Percentiles rank a stretch among this genome's conserved stretches.
Conservation (phyloP, 2,797 vertebrate genomes). For the Acrossocheilus wenchowensis region DNA sequence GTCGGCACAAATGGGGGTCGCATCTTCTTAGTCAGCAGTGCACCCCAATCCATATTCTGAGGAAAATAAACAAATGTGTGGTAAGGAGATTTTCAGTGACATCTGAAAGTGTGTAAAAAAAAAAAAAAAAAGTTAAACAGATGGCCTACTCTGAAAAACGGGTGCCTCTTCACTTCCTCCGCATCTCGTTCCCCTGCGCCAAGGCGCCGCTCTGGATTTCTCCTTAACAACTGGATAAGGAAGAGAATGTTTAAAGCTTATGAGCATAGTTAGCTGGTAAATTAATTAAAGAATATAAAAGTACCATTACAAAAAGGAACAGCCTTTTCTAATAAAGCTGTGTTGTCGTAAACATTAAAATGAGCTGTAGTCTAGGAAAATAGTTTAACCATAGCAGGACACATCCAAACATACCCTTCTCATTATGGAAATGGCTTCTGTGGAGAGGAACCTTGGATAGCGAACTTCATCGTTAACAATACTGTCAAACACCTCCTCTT, state of each 20-base stretch:
- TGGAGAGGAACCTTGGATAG: slow-evolving; percentile 95
- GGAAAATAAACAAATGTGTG: background rate
- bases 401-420: slow-evolving; percentile 86
- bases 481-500: slow-evolving; percentile 99
- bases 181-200: slow-evolving; percentile 95
- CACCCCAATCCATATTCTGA: slow-evolving; percentile 93
- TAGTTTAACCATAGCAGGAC: background rate
- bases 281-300: background rate
- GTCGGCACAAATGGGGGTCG: slow-evolving; percentile 94
- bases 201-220: slow-evolving; percentile 94
- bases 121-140: background rate
- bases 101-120: background rate
- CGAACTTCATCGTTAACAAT: slow-evolving; percentile 99
- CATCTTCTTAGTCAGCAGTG: slow-evolving; percentile 92
- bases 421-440: slow-evolving; percentile 99
- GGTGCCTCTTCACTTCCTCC: slow-evolving; percentile 97
- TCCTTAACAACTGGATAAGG: slow-evolving; percentile 86
- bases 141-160: slow-evolving; percentile 92
- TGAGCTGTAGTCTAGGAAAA: background rate
- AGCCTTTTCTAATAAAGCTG: background rate
- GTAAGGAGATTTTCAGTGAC: background rate
- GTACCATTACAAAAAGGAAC: background rate
- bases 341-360: background rate
- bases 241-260: background rate
- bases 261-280: background rate